These are phyloP conservation scores for Tanytarsus gracilentus DNA, from an alignment of 2,888 invertebrate species.

Conservation along the genomic window DNA sequence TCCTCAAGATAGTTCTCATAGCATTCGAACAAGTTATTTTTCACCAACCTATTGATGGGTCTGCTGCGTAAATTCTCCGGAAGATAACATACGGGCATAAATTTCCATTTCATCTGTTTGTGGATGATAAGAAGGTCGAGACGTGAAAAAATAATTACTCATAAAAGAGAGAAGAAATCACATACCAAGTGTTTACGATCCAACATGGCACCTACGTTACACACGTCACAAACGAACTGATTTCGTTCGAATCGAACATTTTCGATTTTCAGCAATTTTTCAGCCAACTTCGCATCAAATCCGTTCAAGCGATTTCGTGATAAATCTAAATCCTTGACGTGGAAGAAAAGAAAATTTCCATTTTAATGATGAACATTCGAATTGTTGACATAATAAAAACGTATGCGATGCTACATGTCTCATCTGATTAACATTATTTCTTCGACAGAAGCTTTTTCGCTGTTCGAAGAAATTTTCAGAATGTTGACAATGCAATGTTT, in stretches of 20 bases:
- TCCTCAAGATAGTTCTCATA: conserved; percentile 44
- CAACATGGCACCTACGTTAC: conserved; percentile 44
- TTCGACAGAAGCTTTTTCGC: too few relatives aligned
- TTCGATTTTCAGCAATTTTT: conserved; percentile 41
- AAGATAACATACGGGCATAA: conserved; percentile 43
- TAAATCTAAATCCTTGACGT: conserved; percentile 56
- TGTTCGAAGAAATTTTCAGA: too few relatives aligned
- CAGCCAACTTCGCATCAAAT: conserved; percentile 40
- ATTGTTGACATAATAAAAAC: too few relatives aligned
- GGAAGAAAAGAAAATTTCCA: conserved; percentile 24
- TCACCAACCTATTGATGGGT: conserved; percentile 42
- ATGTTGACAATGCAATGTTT: too few relatives aligned
- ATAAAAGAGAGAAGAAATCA: conserved; percentile 36
- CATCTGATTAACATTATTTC: too few relatives aligned
- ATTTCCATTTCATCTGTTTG: conserved; percentile 41
- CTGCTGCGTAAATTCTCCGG: conserved; percentile 42
- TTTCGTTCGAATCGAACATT: conserved; percentile 43
- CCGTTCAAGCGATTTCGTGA: conserved; percentile 63
- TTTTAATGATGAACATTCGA: too few relatives aligned
- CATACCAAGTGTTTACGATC: conserved; percentile 37
- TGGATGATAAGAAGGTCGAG: not conserved
- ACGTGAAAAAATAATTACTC: not conserved
- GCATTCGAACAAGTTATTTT: conserved; percentile 40
- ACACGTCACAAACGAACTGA: conserved; percentile 43
- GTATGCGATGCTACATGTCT: too few relatives aligned